Evolutionary conservation across 2,113 vertebrate species (phyloP), one percentile per base, ranked within the genome.

Genomic region (Cebidichthys violaceus): DNA sequence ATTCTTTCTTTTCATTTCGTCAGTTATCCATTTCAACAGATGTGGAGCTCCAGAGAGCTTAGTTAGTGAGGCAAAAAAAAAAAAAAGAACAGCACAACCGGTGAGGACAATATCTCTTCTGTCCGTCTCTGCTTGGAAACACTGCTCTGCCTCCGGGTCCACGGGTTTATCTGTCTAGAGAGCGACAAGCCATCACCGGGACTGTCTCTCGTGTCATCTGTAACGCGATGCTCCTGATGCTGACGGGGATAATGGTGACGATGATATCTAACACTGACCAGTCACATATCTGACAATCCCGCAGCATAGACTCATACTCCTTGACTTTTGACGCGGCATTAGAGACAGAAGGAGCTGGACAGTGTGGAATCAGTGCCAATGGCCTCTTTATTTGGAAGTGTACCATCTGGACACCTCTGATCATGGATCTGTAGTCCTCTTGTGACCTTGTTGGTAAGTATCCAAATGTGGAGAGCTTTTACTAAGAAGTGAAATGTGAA

Each of bases 61-160:
- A 60, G 37, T 45, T 57, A 20, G 14, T 75, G 54, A 75, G 66
- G 52, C 24, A 61, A 71, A 82, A 84, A 55, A 82, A 85, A 55
- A 22, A 61, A 71, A 82, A 84, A 55, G 81, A 85, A 55, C 37
- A 75, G 55, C 83, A 74, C 57, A 54, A 18, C 41, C 55, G 55
- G 9, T 27, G 43, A 83, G 66, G 62, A 90, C 86, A 87, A 83
- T 85, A 79, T 90, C 76, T 88, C 73, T 13, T 91, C 81, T 90
- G 86, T 91, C 71, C 71, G 47, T 72, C 47, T 87, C 80, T 62
- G 77, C 52, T 57, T 64, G 52, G 50, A 72, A 60, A 17, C 52
- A 1, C 43, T 9, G 75, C 60, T 75, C 75, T 80, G 62, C 70
- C 68, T 76, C 62, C 11, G 50, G 67, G 67, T 52, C 31, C 29